Evolutionary conservation across 1,140 invertebrate species (phyloP).

Genomic region (Chrysopa pallens): DNA sequence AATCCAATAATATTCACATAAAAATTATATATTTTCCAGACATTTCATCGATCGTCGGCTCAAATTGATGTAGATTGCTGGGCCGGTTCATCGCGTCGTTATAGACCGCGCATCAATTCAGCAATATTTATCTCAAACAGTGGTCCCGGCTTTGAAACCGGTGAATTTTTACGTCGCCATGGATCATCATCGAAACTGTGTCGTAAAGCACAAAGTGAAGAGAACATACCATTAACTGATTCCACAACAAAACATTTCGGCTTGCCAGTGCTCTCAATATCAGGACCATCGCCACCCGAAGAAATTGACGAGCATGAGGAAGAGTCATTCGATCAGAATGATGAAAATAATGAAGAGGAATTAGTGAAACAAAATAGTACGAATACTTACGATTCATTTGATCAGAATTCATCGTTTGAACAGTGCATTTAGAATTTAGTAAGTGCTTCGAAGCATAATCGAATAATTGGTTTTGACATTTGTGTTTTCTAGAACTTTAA

Average conservation of each 20-base stretch:
- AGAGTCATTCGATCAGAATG: constrained; percentile 13
- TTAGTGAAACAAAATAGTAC: too few relatives aligned
- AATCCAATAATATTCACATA: too few relatives aligned
- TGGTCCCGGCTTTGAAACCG: constrained; percentile 52
- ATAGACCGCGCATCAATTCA: constrained; percentile 53
- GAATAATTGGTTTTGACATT: too few relatives aligned
- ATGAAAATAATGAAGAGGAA: constrained; percentile 9
- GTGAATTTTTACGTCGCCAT: constrained; percentile 54
- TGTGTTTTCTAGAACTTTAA: too few relatives aligned
- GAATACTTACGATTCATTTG: too few relatives aligned
- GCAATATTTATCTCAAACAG: constrained; percentile 54
- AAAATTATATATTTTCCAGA: constrained; percentile 26
- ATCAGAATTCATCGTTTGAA: too few relatives aligned
- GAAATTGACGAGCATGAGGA: constrained; percentile 26
- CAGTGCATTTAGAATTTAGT: too few relatives aligned
- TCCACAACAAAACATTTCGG: constrained; percentile 35
- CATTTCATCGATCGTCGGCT: constrained; percentile 46
- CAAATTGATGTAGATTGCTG: constrained; percentile 30
- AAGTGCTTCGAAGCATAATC: too few relatives aligned
- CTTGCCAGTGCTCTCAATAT: constrained; percentile 53
- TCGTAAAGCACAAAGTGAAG: constrained; percentile 55
- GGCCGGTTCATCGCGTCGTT: constrained; percentile 29
- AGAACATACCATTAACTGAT: constrained; percentile 36
- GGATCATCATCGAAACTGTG: constrained; percentile 60
- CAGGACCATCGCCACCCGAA: constrained; percentile 57